A percentile compares a stretch with the other conserved stretches of the same genome.
These are phyloP conservation scores for Thereva nobilitata DNA, from an alignment of 2,888 invertebrate genomes.

Conservation along the genomic window DNA sequence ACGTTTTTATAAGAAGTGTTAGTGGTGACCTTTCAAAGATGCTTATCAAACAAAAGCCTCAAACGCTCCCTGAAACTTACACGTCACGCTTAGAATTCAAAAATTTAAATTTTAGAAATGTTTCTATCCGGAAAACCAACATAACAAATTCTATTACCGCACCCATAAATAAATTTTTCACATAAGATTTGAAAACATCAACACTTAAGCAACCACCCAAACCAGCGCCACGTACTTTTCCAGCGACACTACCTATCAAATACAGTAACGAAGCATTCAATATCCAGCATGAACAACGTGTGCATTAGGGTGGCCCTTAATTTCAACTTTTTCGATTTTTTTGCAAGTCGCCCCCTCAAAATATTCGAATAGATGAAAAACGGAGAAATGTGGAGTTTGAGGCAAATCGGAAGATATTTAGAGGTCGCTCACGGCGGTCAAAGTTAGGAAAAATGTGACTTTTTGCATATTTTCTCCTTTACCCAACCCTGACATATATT, in stretches of 20 bases:
- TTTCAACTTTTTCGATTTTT: too few species aligned
- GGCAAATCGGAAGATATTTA: too few species aligned
- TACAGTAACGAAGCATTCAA: constrained; percentile 13
- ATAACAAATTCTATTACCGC: not conserved
- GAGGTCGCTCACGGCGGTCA: too few species aligned
- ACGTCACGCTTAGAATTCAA: constrained; percentile 40
- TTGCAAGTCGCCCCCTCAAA: too few species aligned
- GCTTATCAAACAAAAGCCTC: constrained; percentile 30
- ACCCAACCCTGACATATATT: too few species aligned
- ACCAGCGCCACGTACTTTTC: not conserved
- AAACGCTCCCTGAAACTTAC: constrained; percentile 37
- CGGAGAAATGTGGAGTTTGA: too few species aligned
- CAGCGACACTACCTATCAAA: not conserved
- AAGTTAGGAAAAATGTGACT: too few species aligned
- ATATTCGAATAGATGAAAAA: too few species aligned
- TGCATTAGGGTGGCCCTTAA: too few species aligned
- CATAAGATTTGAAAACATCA: too few species aligned
- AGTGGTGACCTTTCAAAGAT: constrained; percentile 29
- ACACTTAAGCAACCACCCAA: not conserved
- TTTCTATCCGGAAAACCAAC: not conserved
- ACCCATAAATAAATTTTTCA: constrained; percentile 5
- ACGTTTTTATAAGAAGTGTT: constrained; percentile 42
- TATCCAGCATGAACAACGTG: constrained; percentile 12
- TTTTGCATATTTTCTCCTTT: too few species aligned
- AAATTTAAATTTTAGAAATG: constrained; percentile 29